Percentiles rank a stretch among this genome's conserved stretches.
These are phyloP conservation scores for Drosophila ananassae DNA, from an alignment of 1,140 invertebrate genomes.

Conservation along the genomic window DNA sequence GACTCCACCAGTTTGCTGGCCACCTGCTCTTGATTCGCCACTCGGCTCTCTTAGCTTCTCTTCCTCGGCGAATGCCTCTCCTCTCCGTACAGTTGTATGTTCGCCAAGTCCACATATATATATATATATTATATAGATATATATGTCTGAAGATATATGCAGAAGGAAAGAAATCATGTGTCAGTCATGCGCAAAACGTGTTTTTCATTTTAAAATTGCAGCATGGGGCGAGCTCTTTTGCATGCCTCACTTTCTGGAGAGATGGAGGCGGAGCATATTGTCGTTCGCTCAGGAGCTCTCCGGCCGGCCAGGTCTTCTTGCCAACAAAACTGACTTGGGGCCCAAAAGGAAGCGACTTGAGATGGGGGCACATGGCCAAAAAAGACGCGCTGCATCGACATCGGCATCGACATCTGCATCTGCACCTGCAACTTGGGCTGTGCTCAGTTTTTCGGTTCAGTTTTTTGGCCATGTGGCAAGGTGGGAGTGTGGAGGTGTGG, in stretches of 20 bases:
- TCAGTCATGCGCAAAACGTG: conserved; percentile 83
- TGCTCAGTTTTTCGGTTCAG: neutral
- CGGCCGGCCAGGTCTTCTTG: conserved; percentile 10
- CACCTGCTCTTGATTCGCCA: conserved; percentile 25
- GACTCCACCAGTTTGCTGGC: conserved; percentile 35
- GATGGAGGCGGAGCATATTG: conserved; percentile 82
- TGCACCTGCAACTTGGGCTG: conserved; percentile 17
- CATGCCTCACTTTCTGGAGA: conserved; percentile 71
- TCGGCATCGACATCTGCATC: conserved; percentile 7
- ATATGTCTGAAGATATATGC: conserved; percentile 15
- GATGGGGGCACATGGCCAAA: conserved; percentile 17
- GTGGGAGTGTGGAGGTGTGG: neutral
- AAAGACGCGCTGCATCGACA: conserved; percentile 26
- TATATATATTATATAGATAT: conserved; percentile 7
- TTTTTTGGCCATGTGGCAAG: neutral
- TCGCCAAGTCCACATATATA: conserved; percentile 19
- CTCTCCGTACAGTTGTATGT: conserved; percentile 9
- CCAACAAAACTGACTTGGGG: conserved; percentile 5
- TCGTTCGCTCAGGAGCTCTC: conserved; percentile 40
- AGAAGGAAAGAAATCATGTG: conserved; percentile 77
- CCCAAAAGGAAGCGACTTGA: conserved; percentile 22
- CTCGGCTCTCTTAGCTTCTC: conserved; percentile 19
- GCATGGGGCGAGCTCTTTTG: conserved; percentile 70
- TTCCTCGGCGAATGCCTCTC: conserved; percentile 11
- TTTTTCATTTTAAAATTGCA: conserved; percentile 82